Base-by-base conservation (phyloP, 2,888 invertebrate species). In the Melinopterus prodromus region DNA sequence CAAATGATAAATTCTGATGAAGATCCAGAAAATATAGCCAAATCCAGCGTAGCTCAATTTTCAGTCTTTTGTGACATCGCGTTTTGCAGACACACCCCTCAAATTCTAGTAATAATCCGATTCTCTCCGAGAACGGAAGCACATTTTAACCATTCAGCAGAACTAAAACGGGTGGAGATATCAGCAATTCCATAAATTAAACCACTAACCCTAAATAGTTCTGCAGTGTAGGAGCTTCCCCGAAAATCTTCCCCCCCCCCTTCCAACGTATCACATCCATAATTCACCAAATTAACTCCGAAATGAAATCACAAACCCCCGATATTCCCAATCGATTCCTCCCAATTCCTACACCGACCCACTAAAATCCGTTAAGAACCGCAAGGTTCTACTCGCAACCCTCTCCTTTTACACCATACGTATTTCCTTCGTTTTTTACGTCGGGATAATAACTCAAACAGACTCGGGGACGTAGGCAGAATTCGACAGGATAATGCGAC, bases 381-480 rank as follows among this genome's bases (percentile, higher is more conserved):
- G 7, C 71, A 71, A 15, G 14, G 14, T 2, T 4, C 15, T 4
- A 15, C 26, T n/a, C 71, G 2, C 26, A 12, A 16, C 7, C 71
- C 7, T 71, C 16, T n/a, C 71, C 71, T 9, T n/a, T 15, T 12
- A 16, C 71, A 16, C n/a, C 15, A 14, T 69, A 69, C 26, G 26
- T 71, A 71, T 71, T 71, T 71, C 71, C 3, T 69, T 69, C 26
- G 15, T 26, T 26, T 71, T 71, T 71, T 71, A 1, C 71, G 12
- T 26, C n/a, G 0, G 96, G 79, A 78, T 80, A 80, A 82, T 82
- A 81, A 82, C 78, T 81, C 82, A 80, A 80, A 80, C 77, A 96
- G 53, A 53, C 9, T 12, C 53, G 9, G 53, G 96, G 15, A 95
- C 90, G 82, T 82, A 82, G 82, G 82, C 79, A 71, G 80, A 76